A percentile compares a stretch with the other conserved stretches of the same genome.
These are phyloP conservation scores for Scrobipalpa atriplicella DNA, from an alignment of 2,888 invertebrate genomes.

Conservation along the genomic window DNA sequence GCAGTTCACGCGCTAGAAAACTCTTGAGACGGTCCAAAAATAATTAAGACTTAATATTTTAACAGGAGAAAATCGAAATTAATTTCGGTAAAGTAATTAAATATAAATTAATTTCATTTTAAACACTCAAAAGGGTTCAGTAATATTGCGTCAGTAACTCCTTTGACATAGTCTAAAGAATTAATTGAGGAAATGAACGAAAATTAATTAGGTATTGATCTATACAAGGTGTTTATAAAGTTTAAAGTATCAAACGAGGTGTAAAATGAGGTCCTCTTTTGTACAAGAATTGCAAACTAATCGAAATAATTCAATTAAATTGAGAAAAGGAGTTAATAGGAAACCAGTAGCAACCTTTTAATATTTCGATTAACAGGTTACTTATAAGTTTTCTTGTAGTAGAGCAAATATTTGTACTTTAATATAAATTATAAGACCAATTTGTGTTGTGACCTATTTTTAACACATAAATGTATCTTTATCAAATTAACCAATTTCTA, in stretches of 20 bases:
- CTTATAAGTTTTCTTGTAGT: no score
- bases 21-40: background rate
- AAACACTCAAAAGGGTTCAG: background rate
- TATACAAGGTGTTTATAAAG: background rate
- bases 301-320: slow-evolving; percentile 4
- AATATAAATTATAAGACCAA: no score
- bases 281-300: slow-evolving; percentile 8
- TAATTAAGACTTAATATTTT: background rate
- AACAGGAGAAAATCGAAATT: background rate
- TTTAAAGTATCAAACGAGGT: background rate
- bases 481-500: no score
- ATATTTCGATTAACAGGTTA: no score
- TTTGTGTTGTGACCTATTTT: no score
- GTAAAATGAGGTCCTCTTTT: background rate
- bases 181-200: background rate
- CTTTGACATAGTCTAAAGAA: background rate
- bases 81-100: slow-evolving; percentile 1
- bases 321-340: background rate
- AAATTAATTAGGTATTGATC: slow-evolving; percentile 6
- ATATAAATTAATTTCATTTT: slow-evolving; percentile 10
- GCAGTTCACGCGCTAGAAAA: no score
- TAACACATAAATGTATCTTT: no score
- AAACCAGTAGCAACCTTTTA: background rate
- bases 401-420: no score
- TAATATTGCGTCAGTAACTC: slow-evolving; percentile 3